phyloP scores from a whole-genome alignment of 2,888 invertebrate genomes.

The Unio delphinus region DNA sequence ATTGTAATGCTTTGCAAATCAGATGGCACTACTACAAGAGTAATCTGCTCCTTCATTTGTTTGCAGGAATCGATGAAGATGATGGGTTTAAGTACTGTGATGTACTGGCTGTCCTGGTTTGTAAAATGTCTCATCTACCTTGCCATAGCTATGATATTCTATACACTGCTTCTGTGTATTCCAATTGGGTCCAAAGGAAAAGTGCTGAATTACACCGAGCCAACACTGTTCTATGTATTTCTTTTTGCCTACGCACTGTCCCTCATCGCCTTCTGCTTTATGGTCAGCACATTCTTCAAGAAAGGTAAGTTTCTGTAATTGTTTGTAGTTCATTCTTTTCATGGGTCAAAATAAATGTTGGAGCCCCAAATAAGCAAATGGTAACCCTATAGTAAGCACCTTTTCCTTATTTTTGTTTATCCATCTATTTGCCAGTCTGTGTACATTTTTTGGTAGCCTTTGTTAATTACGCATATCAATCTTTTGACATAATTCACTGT shows the following conservation, averaged over 20 bases:
- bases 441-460: too few species aligned
- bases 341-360: too few species aligned
- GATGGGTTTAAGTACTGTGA: conserved; percentile 86
- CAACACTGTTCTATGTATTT: conserved; percentile 80
- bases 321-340: too few species aligned
- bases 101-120: conserved; percentile 91
- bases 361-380: too few species aligned
- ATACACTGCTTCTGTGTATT: conserved; percentile 68
- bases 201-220: conserved; percentile 72
- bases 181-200: conserved; percentile 39
- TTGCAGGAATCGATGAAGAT: conserved; percentile 89
- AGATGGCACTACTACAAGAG: too few species aligned
- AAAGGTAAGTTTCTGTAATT: conserved; percentile 76
- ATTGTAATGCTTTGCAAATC: too few species aligned
- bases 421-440: too few species aligned
- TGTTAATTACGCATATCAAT: too few species aligned
- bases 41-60: conserved; percentile 2
- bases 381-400: too few species aligned
- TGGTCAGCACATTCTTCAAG: conserved; percentile 85
- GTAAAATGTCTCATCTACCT: conserved; percentile 82
- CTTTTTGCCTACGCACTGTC: conserved; percentile 81
- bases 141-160: conserved; percentile 75
- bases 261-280: conserved; percentile 84
- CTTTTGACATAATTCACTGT: too few species aligned
- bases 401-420: too few species aligned